A percentile compares a stretch with the other conserved stretches of the same genome.
phyloP scores from a whole-genome alignment of 2,888 invertebrate species.

The Nezara viridula region DNA sequence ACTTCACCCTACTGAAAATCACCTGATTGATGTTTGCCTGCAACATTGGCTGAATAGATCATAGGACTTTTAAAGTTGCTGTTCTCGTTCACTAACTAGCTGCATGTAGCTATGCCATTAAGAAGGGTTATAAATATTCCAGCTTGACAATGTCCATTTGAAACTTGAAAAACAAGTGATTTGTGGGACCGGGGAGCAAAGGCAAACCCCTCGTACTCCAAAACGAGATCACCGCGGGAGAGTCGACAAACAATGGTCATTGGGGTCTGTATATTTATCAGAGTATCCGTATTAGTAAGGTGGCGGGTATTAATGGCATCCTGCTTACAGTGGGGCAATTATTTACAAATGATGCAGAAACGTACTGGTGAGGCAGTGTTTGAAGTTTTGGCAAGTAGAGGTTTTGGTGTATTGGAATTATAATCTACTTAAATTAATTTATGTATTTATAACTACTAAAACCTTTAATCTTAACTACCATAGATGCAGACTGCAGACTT shows the following conservation, averaged over 20 bases:
- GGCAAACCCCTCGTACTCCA: not conserved
- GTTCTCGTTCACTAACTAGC: constrained; percentile 1
- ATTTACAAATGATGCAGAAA: not conserved
- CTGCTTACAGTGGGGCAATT: not conserved
- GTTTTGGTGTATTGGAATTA: too few relatives aligned
- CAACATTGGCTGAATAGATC: not conserved
- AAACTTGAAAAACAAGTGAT: constrained; percentile 23
- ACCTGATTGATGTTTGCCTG: not conserved
- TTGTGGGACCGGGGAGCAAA: not conserved
- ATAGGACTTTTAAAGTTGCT: not conserved
- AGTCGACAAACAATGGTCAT: constrained; percentile 4
- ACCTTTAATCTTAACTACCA: too few relatives aligned
- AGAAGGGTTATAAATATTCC: constrained; percentile 2
- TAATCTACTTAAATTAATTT: too few relatives aligned
- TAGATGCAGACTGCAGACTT: too few relatives aligned
- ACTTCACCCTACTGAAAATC: too few relatives aligned
- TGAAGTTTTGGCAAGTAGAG: not conserved
- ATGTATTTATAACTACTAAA: too few relatives aligned
- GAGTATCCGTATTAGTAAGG: constrained; percentile 1
- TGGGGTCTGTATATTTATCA: constrained; percentile 10
- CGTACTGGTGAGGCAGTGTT: not conserved
- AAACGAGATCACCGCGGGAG: constrained; percentile 13
- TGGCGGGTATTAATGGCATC: not conserved
- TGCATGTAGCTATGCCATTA: not conserved
- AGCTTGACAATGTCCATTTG: constrained; percentile 9